Conservation (phyloP, 2,888 invertebrate genomes). For the Agrilus mali region DNA sequence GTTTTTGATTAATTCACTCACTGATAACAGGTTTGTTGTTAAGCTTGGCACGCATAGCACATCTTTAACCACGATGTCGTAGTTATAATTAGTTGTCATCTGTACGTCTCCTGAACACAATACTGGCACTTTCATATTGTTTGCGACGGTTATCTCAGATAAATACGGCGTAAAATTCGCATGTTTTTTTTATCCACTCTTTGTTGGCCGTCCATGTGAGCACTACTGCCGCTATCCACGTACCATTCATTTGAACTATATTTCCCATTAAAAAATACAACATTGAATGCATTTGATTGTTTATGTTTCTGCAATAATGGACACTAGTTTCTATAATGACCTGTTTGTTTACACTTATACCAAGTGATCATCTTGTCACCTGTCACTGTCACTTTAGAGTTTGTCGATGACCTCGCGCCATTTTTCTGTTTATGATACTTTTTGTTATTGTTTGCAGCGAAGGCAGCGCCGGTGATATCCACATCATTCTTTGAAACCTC, state of each 20-base stretch:
- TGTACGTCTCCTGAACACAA: slow-evolving; percentile 1
- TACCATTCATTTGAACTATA: slow-evolving; percentile 13
- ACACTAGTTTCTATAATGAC: slow-evolving; percentile 15
- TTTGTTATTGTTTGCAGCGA: no score
- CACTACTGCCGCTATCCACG: slow-evolving; percentile 11
- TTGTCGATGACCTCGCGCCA: no score
- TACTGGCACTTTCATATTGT: no score
- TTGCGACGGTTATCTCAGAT: no score
- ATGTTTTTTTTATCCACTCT: no score
- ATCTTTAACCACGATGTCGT: slow-evolving; percentile 5
- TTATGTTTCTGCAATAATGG: slow-evolving; percentile 2
- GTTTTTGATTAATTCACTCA: slow-evolving; percentile 7
- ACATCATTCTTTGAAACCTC: no score
- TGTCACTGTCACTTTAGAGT: no score
- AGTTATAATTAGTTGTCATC: slow-evolving; percentile 5
- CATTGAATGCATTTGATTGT: slow-evolving; percentile 13
- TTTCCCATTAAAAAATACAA: slow-evolving; percentile 13
- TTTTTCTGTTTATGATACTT: no score
- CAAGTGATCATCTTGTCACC: slow-evolving; percentile 11
- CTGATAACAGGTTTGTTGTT: slow-evolving; percentile 11
- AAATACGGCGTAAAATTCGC: no score
- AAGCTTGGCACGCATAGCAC: slow-evolving; percentile 5
- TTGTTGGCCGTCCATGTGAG: no score
- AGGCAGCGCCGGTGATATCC: no score
- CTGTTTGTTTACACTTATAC: slow-evolving; percentile 13